phyloP scores from a whole-genome alignment of 2,113 vertebrate species.

The Balaeniceps rex region DNA sequence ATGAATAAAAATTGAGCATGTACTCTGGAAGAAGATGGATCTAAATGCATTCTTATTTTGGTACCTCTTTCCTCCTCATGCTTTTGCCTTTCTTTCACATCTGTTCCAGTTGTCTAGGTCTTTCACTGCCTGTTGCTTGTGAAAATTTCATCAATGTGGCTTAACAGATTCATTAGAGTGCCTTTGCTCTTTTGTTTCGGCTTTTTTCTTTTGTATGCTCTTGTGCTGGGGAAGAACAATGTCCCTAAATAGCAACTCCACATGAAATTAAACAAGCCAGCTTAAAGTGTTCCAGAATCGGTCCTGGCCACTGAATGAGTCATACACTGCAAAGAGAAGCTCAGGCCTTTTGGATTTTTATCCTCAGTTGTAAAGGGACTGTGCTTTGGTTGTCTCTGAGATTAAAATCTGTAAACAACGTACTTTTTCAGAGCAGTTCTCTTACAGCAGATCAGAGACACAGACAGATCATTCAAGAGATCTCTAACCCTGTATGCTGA shows the following conservation, averaged over 20 bases:
- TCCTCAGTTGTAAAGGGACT: background rate
- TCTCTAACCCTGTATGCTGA: background rate
- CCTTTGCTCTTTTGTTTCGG: background rate
- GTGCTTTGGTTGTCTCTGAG: background rate
- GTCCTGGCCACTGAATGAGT: slow-evolving; percentile 44
- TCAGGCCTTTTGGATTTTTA: background rate
- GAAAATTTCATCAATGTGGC: background rate
- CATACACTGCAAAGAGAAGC: background rate
- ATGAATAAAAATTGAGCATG: background rate
- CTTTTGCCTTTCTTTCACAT: background rate
- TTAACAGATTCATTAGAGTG: background rate
- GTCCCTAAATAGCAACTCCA: slow-evolving; percentile 4
- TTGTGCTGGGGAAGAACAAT: background rate
- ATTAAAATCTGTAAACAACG: slow-evolving; percentile 32
- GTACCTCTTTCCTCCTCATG: background rate
- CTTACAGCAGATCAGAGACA: background rate
- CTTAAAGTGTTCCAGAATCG: background rate
- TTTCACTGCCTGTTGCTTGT: background rate
- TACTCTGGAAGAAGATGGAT: background rate
- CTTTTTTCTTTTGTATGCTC: background rate
- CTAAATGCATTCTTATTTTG: background rate
- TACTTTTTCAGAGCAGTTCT: background rate
- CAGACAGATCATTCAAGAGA: background rate
- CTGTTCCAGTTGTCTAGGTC: background rate
- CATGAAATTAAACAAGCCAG: slow-evolving; percentile 19